Evolutionary conservation across 2,113 vertebrate genomes (phyloP).

Genomic region (Cynopterus brachyotis): DNA sequence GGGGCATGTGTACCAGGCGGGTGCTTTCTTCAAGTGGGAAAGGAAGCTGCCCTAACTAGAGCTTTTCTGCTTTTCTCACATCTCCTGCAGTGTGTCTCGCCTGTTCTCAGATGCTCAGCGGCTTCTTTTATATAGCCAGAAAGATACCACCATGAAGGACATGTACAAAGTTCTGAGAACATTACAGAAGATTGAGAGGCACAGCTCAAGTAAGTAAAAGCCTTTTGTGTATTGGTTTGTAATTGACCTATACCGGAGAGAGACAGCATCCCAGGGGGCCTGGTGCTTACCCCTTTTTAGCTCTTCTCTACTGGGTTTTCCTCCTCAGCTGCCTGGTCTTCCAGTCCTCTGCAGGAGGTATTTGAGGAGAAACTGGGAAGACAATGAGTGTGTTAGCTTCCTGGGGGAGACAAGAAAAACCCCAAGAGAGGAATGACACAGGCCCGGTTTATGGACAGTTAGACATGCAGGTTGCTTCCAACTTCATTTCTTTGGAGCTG

Average conservation of each 20-base stretch:
- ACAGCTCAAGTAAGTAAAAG: conserved; percentile 84
- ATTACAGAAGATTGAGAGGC: conserved; percentile 77
- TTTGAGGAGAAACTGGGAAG: neutral
- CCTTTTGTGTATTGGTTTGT: neutral
- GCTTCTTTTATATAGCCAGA: conserved; percentile 94
- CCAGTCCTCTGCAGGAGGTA: neutral
- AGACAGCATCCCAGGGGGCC: neutral
- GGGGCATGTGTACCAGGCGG: neutral
- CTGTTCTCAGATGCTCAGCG: conserved; percentile 94
- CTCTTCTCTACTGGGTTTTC: neutral
- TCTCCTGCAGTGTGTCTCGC: conserved; percentile 89
- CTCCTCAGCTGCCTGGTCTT: neutral
- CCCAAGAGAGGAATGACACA: neutral
- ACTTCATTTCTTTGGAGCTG: neutral
- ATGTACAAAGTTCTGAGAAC: conserved; percentile 84
- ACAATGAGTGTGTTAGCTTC: neutral
- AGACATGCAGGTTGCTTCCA: neutral
- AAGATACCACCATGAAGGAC: conserved; percentile 89
- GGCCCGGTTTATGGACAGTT: neutral
- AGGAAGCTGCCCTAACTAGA: neutral
- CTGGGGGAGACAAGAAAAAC: neutral
- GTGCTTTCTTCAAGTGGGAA: neutral
- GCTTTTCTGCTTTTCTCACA: neutral
- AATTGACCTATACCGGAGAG: neutral
- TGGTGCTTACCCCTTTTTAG: neutral